Evolutionary conservation across 2,888 invertebrate species (phyloP).

Genomic region (Lasioglossum pauxillum): DNA sequence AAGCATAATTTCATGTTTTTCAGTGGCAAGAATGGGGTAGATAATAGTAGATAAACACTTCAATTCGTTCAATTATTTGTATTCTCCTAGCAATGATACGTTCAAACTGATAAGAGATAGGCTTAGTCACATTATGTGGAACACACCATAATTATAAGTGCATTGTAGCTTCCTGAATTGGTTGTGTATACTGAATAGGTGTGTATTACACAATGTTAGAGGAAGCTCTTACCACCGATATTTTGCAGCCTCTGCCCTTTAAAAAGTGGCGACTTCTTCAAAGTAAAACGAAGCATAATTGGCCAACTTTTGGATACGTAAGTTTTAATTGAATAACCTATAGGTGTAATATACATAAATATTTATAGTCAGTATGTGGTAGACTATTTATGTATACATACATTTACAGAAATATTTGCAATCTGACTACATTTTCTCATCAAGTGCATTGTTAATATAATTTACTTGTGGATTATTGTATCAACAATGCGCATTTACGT

Average conservation of each 20-base stretch:
- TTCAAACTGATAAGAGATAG: neutral
- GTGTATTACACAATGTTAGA: constrained; percentile 9
- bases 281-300: constrained; percentile 74
- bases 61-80: neutral
- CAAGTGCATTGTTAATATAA: neutral
- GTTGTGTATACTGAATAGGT: neutral
- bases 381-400: neutral
- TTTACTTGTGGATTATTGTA: neutral
- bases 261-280: constrained; percentile 76
- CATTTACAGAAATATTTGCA: too few relatives aligned
- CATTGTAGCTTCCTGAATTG: neutral
- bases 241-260: constrained; percentile 74
- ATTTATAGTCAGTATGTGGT: neutral
- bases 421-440: neutral
- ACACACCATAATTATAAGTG: neutral
- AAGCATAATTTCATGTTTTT: neutral
- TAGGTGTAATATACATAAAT: neutral
- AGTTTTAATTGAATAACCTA: constrained; percentile 29
- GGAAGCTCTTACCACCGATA: constrained; percentile 38
- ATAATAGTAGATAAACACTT: neutral
- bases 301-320: constrained; percentile 78
- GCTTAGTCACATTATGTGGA: neutral
- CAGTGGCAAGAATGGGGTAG: neutral
- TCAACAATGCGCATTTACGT: neutral
- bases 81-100: neutral